Evolutionary conservation across 2,113 vertebrate species (phyloP).

Genomic region (Climacteris rufus): DNA sequence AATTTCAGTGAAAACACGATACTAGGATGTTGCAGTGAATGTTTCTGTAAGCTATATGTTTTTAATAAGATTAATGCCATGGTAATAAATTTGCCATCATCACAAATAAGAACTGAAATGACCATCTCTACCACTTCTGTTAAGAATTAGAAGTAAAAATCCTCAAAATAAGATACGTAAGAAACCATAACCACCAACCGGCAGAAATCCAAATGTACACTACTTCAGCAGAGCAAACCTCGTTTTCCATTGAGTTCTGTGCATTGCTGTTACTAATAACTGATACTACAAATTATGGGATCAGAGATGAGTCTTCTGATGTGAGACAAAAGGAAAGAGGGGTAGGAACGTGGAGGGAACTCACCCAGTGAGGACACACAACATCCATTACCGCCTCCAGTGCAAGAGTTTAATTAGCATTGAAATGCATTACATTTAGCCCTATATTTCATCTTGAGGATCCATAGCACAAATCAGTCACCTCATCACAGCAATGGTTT

Average conservation of each 20-base stretch:
- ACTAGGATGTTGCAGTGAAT: not conserved
- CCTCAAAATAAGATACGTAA: not conserved
- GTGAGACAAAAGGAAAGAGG: not conserved
- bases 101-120: not conserved
- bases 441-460: slow-evolving; percentile 21
- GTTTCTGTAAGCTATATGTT: not conserved
- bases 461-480: slow-evolving; percentile 6
- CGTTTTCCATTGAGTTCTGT: not conserved
- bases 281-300: not conserved
- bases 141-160: not conserved
- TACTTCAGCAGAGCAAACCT: not conserved
- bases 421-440: slow-evolving; percentile 38
- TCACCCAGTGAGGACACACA: not conserved
- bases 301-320: not conserved
- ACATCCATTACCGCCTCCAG: slow-evolving; percentile 8
- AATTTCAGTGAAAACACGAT: not conserved
- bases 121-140: not conserved
- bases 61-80: not conserved
- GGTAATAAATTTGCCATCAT: not conserved
- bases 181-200: not conserved
- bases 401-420: slow-evolving; percentile 35
- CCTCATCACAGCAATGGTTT: not conserved
- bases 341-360: not conserved
- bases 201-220: not conserved
- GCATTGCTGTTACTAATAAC: not conserved